Base-by-base conservation (phyloP, 2,888 invertebrate genomes). In the Campoletis raptor region DNA sequence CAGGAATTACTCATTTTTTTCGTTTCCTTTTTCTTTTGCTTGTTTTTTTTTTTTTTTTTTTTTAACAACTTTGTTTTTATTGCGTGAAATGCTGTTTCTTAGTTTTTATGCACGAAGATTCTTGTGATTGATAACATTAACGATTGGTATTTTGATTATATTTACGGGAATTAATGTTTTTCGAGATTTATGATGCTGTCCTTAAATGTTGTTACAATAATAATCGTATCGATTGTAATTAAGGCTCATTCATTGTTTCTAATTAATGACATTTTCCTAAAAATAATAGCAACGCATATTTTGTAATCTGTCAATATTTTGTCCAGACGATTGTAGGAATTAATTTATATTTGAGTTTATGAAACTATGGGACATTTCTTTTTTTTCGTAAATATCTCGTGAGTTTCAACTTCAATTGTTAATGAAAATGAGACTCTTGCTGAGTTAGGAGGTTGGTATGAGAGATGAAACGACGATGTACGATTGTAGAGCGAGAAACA, bases 361-460 rank as follows among this genome's bases (percentile, higher is more conserved):
- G 24, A 24, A 91, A 91, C 91, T 90, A 90, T n/a, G 87, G 88
- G 90, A 89, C 91, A 92, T 76, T 66, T 42, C 18, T 79, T 61
- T 64, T 69, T 48, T 72, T 69, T 52, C 45, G 9, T 8, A 37
- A 64, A 24, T 61, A 12, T 24, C 74, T 69, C 81, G 82, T 76
- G 90, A 90, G 90, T 90, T 92, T 90, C 89, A 91, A 92, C 90
- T 92, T 92, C 90, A 93, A 92, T 92, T 92, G 91, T 93, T 93
- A 93, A 93, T 93, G 93, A 93, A 93, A 93, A 93, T 93, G 93
- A 93, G 92, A 93, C 92, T 90, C 92, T 92, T 90, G 90, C 90
- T 88, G 90, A 92, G 92, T 92, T 92, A 91, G 91, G 90, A 90
- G 91, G 91, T 91, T 90, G 90, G 90, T 90, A 89, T 87, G 89